A percentile compares a stretch with the other conserved stretches of the same genome.
These are phyloP conservation scores for Drosophila eohydei DNA, from an alignment of 2,888 invertebrate genomes.

Conservation along the genomic window DNA sequence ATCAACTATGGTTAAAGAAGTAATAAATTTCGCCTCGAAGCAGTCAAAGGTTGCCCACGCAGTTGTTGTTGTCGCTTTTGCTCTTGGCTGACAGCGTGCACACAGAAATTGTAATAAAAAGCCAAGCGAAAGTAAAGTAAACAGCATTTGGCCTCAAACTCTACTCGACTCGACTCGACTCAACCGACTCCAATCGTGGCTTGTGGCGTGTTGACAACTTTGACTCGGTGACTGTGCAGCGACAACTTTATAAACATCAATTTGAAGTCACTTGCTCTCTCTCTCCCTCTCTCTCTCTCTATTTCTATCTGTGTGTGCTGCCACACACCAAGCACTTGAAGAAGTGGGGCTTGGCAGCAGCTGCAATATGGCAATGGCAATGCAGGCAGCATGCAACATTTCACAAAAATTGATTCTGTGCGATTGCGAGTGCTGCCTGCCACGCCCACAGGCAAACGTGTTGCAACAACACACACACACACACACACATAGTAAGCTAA, in stretches of 20 bases:
- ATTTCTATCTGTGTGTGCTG: background rate
- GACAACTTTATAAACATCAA: conserved; percentile 68
- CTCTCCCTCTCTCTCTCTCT: too few relatives aligned
- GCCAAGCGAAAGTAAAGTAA: conserved; percentile 59
- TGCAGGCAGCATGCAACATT: conserved; percentile 54
- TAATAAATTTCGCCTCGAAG: conserved; percentile 51
- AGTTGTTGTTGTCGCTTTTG: conserved; percentile 1
- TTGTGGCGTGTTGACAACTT: conserved; percentile 65
- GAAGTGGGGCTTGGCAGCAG: conserved; percentile 7
- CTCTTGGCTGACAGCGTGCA: conserved; percentile 16
- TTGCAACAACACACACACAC: conserved; percentile 4
- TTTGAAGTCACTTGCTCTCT: conserved; percentile 43
- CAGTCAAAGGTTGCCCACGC: conserved; percentile 31
- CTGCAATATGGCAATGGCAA: conserved; percentile 48
- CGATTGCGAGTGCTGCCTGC: conserved; percentile 56
- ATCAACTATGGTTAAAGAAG: conserved; percentile 50
- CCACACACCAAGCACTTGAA: conserved; percentile 4
- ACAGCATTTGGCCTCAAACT: conserved; percentile 53
- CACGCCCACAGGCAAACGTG: conserved; percentile 33
- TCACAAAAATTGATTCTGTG: conserved; percentile 68
- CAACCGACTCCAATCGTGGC: conserved; percentile 54
- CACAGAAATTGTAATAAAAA: conserved; percentile 60
- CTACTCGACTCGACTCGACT: conserved; percentile 4
- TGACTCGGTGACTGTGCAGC: conserved; percentile 50
- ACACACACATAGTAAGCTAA: conserved; percentile 7